These are phyloP conservation scores for Channa striata DNA, from an alignment of 2,797 vertebrate species.

Conservation along the genomic window DNA sequence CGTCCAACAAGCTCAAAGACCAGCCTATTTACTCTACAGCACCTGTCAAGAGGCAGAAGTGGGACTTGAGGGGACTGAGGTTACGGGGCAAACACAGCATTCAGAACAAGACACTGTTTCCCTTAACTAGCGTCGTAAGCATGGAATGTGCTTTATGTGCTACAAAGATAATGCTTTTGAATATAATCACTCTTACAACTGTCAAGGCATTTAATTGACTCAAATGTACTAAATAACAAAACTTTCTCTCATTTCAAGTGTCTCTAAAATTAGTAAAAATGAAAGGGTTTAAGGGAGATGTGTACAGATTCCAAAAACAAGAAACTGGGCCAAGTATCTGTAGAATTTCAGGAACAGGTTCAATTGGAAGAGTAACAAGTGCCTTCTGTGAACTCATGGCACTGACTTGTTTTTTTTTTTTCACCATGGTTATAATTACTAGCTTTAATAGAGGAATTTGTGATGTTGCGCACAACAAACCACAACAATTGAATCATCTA, in stretches of 20 bases:
- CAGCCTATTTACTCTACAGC: conserved; percentile 51
- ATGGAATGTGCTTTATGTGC: conserved; percentile 55
- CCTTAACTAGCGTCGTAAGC: conserved; percentile 66
- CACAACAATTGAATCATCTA: no score
- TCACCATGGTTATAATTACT: conserved; percentile 24
- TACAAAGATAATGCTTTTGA: conserved; percentile 35
- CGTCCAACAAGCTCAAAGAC: conserved; percentile 45
- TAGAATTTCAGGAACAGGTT: conserved; percentile 3
- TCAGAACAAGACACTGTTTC: conserved; percentile 71
- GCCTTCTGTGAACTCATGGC: conserved; percentile 6
- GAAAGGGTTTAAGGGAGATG: background rate
- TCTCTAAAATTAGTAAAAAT: background rate
- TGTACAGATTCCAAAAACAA: background rate
- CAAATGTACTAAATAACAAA: conserved; percentile 17
- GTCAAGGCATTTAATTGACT: conserved; percentile 27
- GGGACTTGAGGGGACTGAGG: conserved; percentile 56
- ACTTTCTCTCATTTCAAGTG: background rate
- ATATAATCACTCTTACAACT: conserved; percentile 41
- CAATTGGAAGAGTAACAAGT: conserved; percentile 3
- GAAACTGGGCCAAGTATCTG: background rate
- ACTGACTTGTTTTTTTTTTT: conserved; percentile 31
- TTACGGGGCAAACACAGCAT: conserved; percentile 33
- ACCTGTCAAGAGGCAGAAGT: conserved; percentile 73
- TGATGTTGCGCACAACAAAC: no score
- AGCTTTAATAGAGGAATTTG: conserved; percentile 6